Conservation (phyloP, 2,797 vertebrate genomes). For the Anguilla obscura region DNA sequence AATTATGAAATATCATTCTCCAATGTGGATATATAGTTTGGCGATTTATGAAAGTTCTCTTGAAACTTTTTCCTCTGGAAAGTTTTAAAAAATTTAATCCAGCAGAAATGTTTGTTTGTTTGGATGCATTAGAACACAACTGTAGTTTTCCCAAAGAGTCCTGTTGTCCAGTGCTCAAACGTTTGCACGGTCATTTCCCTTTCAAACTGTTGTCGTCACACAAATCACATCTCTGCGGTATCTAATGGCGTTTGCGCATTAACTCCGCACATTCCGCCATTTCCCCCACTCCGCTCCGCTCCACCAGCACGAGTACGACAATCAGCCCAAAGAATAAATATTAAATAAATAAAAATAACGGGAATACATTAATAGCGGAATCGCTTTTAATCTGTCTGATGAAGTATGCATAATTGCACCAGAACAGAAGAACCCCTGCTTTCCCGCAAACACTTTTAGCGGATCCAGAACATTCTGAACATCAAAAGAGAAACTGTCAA, state of each 20-base stretch:
- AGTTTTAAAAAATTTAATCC: not conserved
- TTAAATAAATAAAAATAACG: not conserved
- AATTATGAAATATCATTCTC: not conserved
- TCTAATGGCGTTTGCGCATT: not conserved
- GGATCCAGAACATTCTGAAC: not conserved
- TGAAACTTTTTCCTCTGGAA: not conserved
- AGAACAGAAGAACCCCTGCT: not conserved
- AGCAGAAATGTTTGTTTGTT: not conserved
- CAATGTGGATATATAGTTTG: not conserved
- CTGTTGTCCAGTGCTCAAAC: not conserved
- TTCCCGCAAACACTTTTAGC: not conserved
- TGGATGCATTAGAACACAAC: not conserved
- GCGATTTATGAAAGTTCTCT: not conserved
- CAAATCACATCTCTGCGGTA: not conserved
- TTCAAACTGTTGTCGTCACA: not conserved
- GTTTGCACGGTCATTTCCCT: not conserved
- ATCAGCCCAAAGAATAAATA: not conserved
- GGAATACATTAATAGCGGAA: not conserved
- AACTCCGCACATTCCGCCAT: not conserved
- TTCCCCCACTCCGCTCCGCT: not conserved
- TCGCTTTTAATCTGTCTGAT: not conserved
- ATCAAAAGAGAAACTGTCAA: not conserved
- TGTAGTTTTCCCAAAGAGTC: not conserved
- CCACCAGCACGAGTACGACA: not conserved
- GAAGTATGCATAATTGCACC: not conserved